Base-by-base conservation (phyloP, 2,113 vertebrate genomes). In the Meles meles region DNA sequence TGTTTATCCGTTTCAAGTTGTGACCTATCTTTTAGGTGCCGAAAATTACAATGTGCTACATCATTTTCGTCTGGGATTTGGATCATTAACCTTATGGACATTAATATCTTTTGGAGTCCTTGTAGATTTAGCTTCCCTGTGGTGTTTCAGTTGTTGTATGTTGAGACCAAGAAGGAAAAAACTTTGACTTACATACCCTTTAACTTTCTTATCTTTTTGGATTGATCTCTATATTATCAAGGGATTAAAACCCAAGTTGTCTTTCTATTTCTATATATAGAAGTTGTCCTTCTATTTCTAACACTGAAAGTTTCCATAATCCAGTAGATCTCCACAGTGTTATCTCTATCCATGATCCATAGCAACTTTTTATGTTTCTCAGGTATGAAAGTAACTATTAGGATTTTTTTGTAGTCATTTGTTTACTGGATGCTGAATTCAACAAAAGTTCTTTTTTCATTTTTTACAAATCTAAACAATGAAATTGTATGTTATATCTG, bases 21-120 rank as follows among this genome's bases (percentile, higher is more conserved):
- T 93, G 57, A 93, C 55, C 49, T 87, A 42, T 86, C 42, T 34
- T 88, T 95, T 69, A 95, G 81, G 59, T 74, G 47, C 23, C 92
- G 52, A 94, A 90, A 77, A 90, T 95, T 72, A 83, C n/a, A 88
- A 29, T 44, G 34, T 34, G 86, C 79, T 93, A 25, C 27, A 80
- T 76, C n/a, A 82, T 89, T 97, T 96, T 91, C 69, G 14, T 55
- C 72, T 71, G n/a, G 65, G 39, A 82, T 96, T 90, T 92, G 37
- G 52, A 37, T 76, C 67, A 90, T 92, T 91, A 93, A 80, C 71
- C 72, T 86, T 25, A 76, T 34, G 57, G 44, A 17, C 20, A 72
- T 88, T 81, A 95, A 88, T 17, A 67, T 72, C 29, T 63, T 90
- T 63, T 44, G 44, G 49, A 83, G 7, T 67, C 55, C 21, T 97